Base-by-base conservation (phyloP, 2,888 invertebrate species). In the Limnephilus lunatus region DNA sequence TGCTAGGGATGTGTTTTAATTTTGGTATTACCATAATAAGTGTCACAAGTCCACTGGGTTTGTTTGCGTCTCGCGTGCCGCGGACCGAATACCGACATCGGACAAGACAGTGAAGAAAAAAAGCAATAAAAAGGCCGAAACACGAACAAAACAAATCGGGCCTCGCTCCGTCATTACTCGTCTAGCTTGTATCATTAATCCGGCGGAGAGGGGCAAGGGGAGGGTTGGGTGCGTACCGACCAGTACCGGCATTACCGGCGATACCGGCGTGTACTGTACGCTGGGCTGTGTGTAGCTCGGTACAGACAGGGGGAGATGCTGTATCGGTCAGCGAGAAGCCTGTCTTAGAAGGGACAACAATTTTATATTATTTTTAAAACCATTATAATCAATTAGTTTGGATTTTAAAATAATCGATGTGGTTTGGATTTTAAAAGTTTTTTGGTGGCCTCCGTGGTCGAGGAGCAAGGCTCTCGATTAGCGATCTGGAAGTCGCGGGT, bases 101-200 rank as follows among this genome's bases (percentile, higher is more conserved):
- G 53, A 90, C 90, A 83, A 89, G 81, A 53, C 48, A 19, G 68
- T 68, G 83, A 48, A 82, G 82, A 83, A 90, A 90, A 90, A 88
- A 68, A 32, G 31, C 32, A 35, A 53, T 88, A 88, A 88, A 87
- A 88, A 88, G 68, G n/a, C 31, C 31, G 31, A 88, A 90, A 90
- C 82, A 90, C 83, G 83, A 83, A 90, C 83, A 92, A 92, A 92
- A 92, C 92, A 92, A 92, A 90, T 86, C 90, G 92, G 87, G 82
- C 91, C 92, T 39, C 68, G 91, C 83, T 81, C 90, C 91, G 92
- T 92, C 92, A 92, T 92, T 92, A 92, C 90, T 89, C 88, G 91
- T 91, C 92, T 91, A 91, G 85, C 91, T 82, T 85, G 91, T 82
- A 91, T 92, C 92, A 91, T 92, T 92, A 92, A 92, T 92, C 90